These are phyloP conservation scores for Catocala nupta DNA, from an alignment of 2,888 invertebrate genomes.

Conservation along the genomic window DNA sequence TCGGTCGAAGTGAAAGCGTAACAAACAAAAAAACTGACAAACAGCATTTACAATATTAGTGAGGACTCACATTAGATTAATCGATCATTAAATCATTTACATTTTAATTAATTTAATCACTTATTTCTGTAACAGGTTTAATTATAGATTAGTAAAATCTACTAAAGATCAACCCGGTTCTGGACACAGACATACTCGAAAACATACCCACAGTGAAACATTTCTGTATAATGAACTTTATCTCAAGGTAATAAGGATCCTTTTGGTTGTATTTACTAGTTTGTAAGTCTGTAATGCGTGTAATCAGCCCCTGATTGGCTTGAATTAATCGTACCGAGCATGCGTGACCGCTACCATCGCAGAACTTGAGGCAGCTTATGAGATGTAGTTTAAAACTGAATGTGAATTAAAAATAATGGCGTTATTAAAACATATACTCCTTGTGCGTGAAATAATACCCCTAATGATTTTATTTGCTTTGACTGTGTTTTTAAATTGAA, in stretches of 20 bases:
- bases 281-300: constrained; percentile 81
- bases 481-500: constrained; percentile 54
- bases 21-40: no score
- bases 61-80: no score
- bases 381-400: constrained; percentile 74
- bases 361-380: constrained; percentile 72
- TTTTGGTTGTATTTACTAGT: constrained; percentile 55
- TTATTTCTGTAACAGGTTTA: constrained; percentile 2
- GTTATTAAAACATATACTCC: constrained; percentile 81
- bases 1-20: no score
- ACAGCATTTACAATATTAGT: no score
- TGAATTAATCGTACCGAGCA: constrained; percentile 84
- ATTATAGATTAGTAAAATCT: constrained; percentile 58
- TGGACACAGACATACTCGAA: constrained; percentile 48
- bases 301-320: constrained; percentile 86
- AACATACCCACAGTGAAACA: constrained; percentile 19
- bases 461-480: constrained; percentile 58
- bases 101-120: neutral
- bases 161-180: constrained; percentile 69
- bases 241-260: constrained; percentile 48
- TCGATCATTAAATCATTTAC: no score
- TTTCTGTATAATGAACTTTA: constrained; percentile 55
- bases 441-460: constrained; percentile 65
- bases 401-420: constrained; percentile 83
- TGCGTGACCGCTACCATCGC: constrained; percentile 84